Percentiles rank a stretch among this genome's conserved stretches.
Evolutionary conservation across 2,113 vertebrate species (phyloP).

Genomic region (Aegotheles bennettii): DNA sequence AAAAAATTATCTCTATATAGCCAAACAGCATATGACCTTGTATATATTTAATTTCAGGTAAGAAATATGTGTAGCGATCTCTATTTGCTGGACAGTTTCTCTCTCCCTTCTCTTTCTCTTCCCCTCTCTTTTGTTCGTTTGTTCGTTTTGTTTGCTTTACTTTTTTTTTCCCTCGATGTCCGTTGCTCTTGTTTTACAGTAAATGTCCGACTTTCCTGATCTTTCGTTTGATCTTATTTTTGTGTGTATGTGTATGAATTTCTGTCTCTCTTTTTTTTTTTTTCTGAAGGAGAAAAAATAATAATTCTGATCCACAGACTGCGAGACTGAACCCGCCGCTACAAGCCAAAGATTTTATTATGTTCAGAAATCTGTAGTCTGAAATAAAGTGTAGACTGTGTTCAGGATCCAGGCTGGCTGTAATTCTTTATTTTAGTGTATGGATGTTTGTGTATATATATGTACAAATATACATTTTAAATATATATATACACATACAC

Average conservation of each 20-base stretch:
- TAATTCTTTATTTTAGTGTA: slow-evolving; percentile 28
- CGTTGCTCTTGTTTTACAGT: slow-evolving; percentile 27
- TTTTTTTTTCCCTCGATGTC: not conserved
- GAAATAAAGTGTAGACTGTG: slow-evolving; percentile 91
- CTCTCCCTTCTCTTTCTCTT: slow-evolving; percentile 14
- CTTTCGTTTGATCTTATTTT: not conserved
- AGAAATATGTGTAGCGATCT: slow-evolving; percentile 81
- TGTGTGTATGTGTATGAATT: not conserved
- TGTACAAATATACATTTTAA: not conserved
- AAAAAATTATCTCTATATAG: slow-evolving; percentile 90
- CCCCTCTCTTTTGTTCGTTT: slow-evolving; percentile 17
- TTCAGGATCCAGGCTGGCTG: slow-evolving; percentile 65
- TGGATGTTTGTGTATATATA: not conserved
- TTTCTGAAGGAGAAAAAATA: not conserved
- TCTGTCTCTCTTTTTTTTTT: slow-evolving; percentile 21
- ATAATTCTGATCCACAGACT: slow-evolving; percentile 72
- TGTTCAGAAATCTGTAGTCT: slow-evolving; percentile 95
- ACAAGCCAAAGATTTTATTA: slow-evolving; percentile 99
- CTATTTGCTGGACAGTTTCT: slow-evolving; percentile 82
- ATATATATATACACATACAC: not conserved
- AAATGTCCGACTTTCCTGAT: slow-evolving; percentile 28
- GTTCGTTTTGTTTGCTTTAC: slow-evolving; percentile 39
- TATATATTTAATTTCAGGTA: slow-evolving; percentile 98
- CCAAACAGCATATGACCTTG: slow-evolving; percentile 92
- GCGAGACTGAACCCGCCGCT: slow-evolving; percentile 84